A percentile compares a stretch with the other conserved stretches of the same genome.
These are phyloP conservation scores for Chaitophorus viminalis DNA, from an alignment of 2,888 invertebrate species.

Conservation along the genomic window DNA sequence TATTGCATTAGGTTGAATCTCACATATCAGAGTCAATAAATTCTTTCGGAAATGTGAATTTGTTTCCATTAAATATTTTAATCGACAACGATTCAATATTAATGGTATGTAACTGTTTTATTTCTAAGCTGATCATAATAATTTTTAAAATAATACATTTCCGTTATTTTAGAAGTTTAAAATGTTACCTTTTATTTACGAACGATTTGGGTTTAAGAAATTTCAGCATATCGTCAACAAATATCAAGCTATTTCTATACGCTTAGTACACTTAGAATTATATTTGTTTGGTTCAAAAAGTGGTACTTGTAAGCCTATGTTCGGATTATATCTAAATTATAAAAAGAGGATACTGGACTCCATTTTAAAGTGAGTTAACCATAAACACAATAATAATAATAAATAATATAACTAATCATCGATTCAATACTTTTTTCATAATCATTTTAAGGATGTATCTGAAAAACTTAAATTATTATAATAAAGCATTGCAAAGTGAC, in stretches of 20 bases:
- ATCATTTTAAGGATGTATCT: constrained; percentile 35
- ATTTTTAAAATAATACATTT: not conserved
- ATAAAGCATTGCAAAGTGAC: constrained; percentile 18
- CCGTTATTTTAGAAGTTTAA: constrained; percentile 17
- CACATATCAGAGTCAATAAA: not conserved
- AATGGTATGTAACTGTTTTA: not conserved
- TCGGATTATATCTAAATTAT: constrained; percentile 19
- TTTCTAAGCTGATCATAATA: not conserved
- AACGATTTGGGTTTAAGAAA: constrained; percentile 20
- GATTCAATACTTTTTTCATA: not conserved
- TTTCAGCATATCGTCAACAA: constrained; percentile 5
- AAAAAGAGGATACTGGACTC: constrained; percentile 9
- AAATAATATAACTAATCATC: not conserved
- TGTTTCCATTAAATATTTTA: constrained; percentile 42
- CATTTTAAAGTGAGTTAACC: constrained; percentile 39
- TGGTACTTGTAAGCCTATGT: constrained; percentile 23
- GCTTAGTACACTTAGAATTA: constrained; percentile 26
- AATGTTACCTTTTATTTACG: constrained; percentile 10
- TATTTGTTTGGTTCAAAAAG: constrained; percentile 39
- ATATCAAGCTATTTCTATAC: constrained; percentile 6
- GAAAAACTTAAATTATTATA: constrained; percentile 23
- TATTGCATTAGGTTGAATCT: constrained; percentile 17
- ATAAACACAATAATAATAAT: too few relatives aligned
- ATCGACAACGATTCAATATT: not conserved
- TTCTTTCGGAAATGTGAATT: constrained; percentile 36